Conservation (phyloP, 53 echinoderm and acorn worm species). For the Antedon mediterranea region DNA sequence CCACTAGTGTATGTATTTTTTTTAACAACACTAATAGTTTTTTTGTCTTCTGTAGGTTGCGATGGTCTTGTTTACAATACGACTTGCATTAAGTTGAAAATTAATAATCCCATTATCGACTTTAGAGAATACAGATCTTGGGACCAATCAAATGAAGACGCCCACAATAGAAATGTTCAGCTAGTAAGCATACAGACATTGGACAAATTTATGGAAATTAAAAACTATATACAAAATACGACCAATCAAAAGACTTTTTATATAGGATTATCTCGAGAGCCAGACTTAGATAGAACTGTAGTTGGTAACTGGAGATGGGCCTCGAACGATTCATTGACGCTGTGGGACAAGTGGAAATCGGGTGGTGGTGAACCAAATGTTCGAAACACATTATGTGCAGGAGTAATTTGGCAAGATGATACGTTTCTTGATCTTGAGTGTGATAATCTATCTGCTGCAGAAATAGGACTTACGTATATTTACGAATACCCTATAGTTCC, state of each 20-base stretch:
- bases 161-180: background rate
- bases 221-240: background rate
- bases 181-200: background rate
- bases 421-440: background rate
- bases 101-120: background rate
- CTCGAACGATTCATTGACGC: background rate
- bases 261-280: background rate
- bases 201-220: background rate
- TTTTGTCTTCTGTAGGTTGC: background rate
- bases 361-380: background rate
- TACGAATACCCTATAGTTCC: background rate
- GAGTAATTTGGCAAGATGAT: background rate
- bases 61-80: background rate
- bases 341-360: background rate
- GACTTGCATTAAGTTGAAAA: background rate
- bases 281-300: background rate
- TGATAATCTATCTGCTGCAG: background rate
- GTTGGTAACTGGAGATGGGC: background rate
- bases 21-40: too few species aligned
- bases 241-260: background rate
- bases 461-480: background rate
- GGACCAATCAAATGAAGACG: background rate
- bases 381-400: background rate
- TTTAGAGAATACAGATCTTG: background rate
- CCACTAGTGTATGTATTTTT: too few species aligned